Base-by-base conservation (phyloP, 2,113 vertebrate species). In the Lophura nycthemera region DNA sequence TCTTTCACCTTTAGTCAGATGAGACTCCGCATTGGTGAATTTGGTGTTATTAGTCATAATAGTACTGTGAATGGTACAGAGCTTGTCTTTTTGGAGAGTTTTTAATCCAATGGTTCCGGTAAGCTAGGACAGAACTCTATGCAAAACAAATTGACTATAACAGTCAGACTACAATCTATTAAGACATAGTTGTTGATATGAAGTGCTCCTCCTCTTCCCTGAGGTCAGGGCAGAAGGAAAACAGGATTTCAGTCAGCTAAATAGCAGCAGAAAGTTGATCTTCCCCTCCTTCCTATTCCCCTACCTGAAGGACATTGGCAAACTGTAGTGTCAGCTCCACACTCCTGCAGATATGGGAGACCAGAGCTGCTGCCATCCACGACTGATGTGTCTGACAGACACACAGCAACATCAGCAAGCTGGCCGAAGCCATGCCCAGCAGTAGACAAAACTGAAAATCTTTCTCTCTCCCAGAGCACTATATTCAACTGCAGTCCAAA, bases 311-410 rank as follows among this genome's bases (percentile, higher is more conserved):
- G 14, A 52, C 48, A 45, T 91, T 80, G 85, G 72, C 79, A 73
- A 92, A 80, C 67, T 0, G 0, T 13, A 43, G 56, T 1, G 0
- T 70, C 0, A 0, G 54, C 74, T 63, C 71, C 36, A 3, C 0
- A 1, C 50, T 56, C 83, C 93, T 89, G 60, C 13, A 0, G 90
- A 88, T 79, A 6, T 22, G 45, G 59, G 79, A 95, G 72, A 89
- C 43, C 42, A 63, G 89, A 94, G 87, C 92, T 86, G 93, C 90
- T 91, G 85, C 90, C 92, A 87, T 88, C 82, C 88, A 70, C 82
- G 93, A 54, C 67, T 95, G 96, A 94, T 95, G 90, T 63, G 83
- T 79, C 93, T 91, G 89, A 94, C 92, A 96, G 78, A 85, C 54
- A n/a, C 67, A 59, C 72, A 76, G 85, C 88, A 50, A 45, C 75